phyloP scores from a whole-genome alignment of 35 echinoderm and acorn worm genomes.

The Strongylocentrotus purpuratus region DNA sequence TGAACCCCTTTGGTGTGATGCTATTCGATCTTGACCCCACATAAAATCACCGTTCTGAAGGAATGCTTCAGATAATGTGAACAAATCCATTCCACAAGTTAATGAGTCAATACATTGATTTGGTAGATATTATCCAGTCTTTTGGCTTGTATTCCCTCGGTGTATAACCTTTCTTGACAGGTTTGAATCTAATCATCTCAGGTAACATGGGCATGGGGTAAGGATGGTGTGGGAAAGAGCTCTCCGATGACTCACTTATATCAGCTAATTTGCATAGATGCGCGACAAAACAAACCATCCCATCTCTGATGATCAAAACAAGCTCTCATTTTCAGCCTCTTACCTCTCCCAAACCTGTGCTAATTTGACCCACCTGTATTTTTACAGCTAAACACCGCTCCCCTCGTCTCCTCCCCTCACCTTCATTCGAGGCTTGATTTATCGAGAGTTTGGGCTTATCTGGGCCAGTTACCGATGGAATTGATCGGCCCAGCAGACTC shows the following conservation, averaged over 20 bases:
- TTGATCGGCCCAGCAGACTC: not conserved
- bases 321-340: not conserved
- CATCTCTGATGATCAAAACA: not conserved
- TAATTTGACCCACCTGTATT: conserved; percentile 21
- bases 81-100: not conserved
- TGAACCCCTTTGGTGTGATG: too few species aligned
- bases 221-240: not conserved
- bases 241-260: conserved; percentile 12
- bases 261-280: conserved; percentile 22
- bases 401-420: not conserved
- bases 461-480: not conserved
- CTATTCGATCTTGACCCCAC: too few species aligned
- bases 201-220: not conserved
- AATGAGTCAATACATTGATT: not conserved
- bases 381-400: conserved; percentile 20
- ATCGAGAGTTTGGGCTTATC: not conserved
- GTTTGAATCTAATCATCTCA: not conserved
- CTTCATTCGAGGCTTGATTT: not conserved
- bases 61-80: too few species aligned
- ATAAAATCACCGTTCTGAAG: too few species aligned
- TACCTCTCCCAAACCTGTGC: not conserved
- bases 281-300: not conserved
- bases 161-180: not conserved
- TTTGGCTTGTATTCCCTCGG: not conserved
- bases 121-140: not conserved